These are phyloP conservation scores for Cephus rjabovi DNA, from an alignment of 2,888 invertebrate species.

Conservation along the genomic window DNA sequence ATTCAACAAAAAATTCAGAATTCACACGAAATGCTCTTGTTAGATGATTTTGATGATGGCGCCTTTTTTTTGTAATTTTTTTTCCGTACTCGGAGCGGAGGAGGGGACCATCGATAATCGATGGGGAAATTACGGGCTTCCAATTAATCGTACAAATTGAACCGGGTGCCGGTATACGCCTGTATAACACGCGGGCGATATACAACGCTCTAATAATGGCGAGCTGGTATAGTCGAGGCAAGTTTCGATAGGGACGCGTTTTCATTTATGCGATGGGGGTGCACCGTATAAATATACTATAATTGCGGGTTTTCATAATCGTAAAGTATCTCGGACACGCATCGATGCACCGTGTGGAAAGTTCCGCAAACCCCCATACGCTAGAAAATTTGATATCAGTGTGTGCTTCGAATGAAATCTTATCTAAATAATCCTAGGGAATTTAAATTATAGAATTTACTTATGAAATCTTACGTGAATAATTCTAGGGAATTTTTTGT, in stretches of 20 bases:
- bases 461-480: too few species aligned
- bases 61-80: neutral
- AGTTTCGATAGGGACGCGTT: neutral
- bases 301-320: conserved; percentile 36
- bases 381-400: neutral
- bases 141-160: neutral
- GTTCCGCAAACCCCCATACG: neutral
- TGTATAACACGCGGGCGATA: neutral
- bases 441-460: neutral
- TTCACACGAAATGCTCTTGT: neutral
- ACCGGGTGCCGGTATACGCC: neutral
- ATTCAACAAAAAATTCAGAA: neutral
- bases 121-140: neutral
- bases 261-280: neutral
- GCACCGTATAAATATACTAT: conserved; percentile 6
- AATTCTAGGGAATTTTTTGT: neutral
- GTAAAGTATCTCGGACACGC: conserved; percentile 31
- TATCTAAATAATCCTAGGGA: neutral
- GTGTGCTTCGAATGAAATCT: neutral
- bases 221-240: neutral
- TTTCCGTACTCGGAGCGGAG: neutral
- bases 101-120: neutral
- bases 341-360: neutral
- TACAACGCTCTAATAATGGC: neutral
- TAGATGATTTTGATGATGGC: neutral